phyloP scores from a whole-genome alignment of 2,888 invertebrate species.

The Ommatoiulus sabulosus region DNA sequence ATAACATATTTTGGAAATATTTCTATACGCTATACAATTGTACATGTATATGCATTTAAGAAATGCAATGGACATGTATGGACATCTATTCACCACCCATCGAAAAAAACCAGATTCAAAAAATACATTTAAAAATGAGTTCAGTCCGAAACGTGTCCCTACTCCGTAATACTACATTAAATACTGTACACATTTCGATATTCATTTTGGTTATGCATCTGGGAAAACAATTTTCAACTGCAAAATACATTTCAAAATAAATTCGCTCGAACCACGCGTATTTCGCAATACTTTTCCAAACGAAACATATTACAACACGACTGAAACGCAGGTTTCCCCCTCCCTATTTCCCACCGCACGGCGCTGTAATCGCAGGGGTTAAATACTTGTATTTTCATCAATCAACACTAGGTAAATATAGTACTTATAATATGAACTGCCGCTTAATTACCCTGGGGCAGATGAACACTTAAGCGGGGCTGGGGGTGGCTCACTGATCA shows the following conservation, averaged over 20 bases:
- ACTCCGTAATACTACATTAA: too few relatives aligned
- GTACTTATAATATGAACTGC: neutral
- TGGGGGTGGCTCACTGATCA: neutral
- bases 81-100: too few relatives aligned
- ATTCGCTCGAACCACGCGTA: neutral
- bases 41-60: too few relatives aligned
- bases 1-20: too few relatives aligned
- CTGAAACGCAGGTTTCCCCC: neutral
- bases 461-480: neutral
- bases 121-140: neutral
- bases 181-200: too few relatives aligned
- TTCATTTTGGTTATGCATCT: too few relatives aligned
- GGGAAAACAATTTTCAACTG: too few relatives aligned
- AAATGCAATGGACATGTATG: too few relatives aligned
- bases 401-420: neutral
- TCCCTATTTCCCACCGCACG: neutral
- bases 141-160: too few relatives aligned
- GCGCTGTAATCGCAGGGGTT: neutral
- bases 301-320: too few relatives aligned
- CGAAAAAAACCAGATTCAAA: too few relatives aligned
- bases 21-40: neutral
- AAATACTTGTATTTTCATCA: neutral
- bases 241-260: neutral
- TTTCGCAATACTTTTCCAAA: neutral
- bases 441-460: conserved; percentile 22